phyloP scores from a whole-genome alignment of 2,113 vertebrate species.

The Lanius collurio region DNA sequence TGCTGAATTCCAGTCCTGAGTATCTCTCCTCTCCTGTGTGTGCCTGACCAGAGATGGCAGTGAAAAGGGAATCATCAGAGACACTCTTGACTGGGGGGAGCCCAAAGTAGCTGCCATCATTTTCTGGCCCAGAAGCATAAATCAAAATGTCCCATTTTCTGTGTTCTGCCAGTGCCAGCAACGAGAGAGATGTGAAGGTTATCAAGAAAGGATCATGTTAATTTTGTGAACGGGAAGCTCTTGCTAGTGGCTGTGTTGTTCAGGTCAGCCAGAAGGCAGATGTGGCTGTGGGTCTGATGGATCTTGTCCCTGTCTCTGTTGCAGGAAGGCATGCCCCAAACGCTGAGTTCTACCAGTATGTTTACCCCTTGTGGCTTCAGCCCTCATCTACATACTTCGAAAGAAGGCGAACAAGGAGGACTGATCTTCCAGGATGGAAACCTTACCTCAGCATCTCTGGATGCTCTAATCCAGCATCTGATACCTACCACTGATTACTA shows the following conservation, averaged over 20 bases:
- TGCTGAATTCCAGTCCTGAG: not conserved
- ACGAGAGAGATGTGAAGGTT: not conserved
- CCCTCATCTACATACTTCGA: conserved; percentile 78
- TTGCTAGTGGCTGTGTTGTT: not conserved
- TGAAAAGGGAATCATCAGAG: not conserved
- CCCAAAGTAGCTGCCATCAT: not conserved
- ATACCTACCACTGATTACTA: conserved; percentile 91
- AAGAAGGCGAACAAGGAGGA: conserved; percentile 79
- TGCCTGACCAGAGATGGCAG: not conserved
- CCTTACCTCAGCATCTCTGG: conserved; percentile 89
- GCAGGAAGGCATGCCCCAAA: conserved; percentile 89
- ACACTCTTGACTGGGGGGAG: rapidly evolving
- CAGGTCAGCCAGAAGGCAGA: not conserved
- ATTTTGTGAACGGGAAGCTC: not conserved
- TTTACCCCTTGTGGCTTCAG: conserved; percentile 86
- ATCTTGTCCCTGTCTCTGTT: not conserved
- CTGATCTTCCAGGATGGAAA: conserved; percentile 80
- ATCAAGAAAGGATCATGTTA: not conserved
- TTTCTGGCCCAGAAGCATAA: not conserved
- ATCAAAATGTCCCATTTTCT: not conserved
- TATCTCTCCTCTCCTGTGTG: not conserved
- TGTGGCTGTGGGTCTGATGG: not conserved
- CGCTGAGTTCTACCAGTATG: conserved; percentile 83
- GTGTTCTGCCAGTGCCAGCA: not conserved
- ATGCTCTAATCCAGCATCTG: conserved; percentile 89